phyloP scores from a whole-genome alignment of 2,797 vertebrate species.

The Coendou prehensilis region DNA sequence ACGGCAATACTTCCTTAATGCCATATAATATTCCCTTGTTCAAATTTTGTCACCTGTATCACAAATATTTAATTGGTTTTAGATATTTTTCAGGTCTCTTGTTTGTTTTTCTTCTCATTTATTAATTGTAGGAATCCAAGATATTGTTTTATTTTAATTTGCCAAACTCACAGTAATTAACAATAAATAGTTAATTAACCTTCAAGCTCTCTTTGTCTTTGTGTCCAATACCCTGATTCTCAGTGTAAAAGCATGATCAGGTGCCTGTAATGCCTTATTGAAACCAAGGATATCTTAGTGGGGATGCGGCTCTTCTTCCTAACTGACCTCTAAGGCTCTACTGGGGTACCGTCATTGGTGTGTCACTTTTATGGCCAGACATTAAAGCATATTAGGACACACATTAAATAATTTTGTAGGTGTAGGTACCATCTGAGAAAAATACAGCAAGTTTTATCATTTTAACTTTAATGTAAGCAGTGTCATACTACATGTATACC shows the following conservation, averaged over 20 bases:
- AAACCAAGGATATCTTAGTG: background rate
- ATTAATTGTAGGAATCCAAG: background rate
- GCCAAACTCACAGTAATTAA: too few relatives aligned
- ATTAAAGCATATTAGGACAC: background rate
- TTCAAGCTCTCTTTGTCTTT: background rate
- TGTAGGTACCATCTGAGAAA: background rate
- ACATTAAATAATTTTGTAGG: background rate
- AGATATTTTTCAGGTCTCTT: background rate
- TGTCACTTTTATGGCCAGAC: background rate
- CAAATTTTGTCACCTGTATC: background rate
- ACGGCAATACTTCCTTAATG: background rate
- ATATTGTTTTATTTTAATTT: background rate
- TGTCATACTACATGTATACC: rapidly evolving
- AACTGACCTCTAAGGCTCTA: too few relatives aligned
- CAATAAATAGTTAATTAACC: background rate
- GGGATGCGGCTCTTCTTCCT: background rate
- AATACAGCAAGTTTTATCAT: background rate
- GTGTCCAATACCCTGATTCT: background rate
- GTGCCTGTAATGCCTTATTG: background rate
- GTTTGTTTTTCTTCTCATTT: background rate
- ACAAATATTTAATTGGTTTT: background rate
- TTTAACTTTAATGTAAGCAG: background rate
- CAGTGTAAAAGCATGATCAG: background rate
- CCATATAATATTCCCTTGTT: background rate
- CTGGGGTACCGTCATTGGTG: too few relatives aligned